Percentiles rank a stretch among this genome's conserved stretches.
Evolutionary conservation across 2,888 invertebrate genomes (phyloP).

Genomic region (Andrena bucephala): DNA sequence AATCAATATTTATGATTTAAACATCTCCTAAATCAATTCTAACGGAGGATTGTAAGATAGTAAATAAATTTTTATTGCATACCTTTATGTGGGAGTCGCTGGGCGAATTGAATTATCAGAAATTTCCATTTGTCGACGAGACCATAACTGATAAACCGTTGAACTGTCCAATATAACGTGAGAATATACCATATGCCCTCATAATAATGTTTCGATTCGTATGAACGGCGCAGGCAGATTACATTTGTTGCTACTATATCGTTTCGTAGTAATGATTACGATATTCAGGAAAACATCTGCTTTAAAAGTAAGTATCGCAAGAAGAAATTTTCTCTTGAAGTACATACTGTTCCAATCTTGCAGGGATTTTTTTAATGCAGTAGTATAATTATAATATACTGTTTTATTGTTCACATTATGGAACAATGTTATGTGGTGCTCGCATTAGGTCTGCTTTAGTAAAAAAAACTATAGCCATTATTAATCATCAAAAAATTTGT

Average conservation of each 20-base stretch:
- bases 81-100: background rate
- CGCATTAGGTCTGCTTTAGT: too few relatives aligned
- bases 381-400: too few relatives aligned
- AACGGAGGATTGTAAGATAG: background rate
- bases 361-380: too few relatives aligned
- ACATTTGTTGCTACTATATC: constrained; percentile 21
- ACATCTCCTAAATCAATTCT: too few relatives aligned
- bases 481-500: too few relatives aligned
- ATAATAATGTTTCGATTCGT: constrained; percentile 18
- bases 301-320: background rate
- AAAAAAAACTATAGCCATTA: too few relatives aligned
- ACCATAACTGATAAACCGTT: constrained; percentile 36
- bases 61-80: background rate
- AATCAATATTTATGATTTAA: too few relatives aligned
- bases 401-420: too few relatives aligned
- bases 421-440: too few relatives aligned
- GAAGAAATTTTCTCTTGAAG: too few relatives aligned
- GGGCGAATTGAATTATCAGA: constrained; percentile 33
- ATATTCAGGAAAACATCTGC: background rate
- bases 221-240: constrained; percentile 13
- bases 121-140: constrained; percentile 4
- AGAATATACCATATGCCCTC: constrained; percentile 27
- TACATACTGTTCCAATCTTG: too few relatives aligned
- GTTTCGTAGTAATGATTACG: constrained; percentile 7
- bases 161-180: constrained; percentile 50